Percentiles rank a stretch among this genome's conserved stretches.
Conservation (phyloP, 2,888 invertebrate species). For the Acanthosoma haemorrhoidale region DNA sequence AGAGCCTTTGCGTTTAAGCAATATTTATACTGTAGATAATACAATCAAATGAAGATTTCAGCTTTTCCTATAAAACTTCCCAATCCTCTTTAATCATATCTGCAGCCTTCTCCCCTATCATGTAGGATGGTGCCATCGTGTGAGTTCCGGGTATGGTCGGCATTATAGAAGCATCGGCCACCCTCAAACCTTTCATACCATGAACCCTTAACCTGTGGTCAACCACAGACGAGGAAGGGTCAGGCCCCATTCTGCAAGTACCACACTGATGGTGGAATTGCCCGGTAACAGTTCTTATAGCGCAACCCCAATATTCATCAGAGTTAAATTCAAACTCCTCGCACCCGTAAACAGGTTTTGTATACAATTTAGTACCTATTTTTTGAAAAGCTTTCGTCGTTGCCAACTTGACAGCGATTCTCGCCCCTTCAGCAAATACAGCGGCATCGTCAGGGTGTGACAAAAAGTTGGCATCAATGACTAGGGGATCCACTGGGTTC, state of each 20-base stretch:
- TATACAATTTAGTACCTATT: conserved; percentile 52
- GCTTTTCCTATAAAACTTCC: conserved; percentile 57
- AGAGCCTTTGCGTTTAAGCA: no score
- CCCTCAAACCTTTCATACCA: conserved; percentile 48
- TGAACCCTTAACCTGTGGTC: conserved; percentile 47
- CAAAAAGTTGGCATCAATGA: conserved; percentile 78
- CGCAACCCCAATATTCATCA: conserved; percentile 69
- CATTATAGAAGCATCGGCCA: conserved; percentile 55
- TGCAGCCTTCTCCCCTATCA: conserved; percentile 56
- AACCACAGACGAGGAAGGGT: conserved; percentile 41
- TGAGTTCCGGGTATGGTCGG: conserved; percentile 54
- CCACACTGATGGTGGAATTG: conserved; percentile 62
- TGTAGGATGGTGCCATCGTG: conserved; percentile 53
- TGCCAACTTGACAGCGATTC: conserved; percentile 53
- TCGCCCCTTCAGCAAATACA: conserved; percentile 59
- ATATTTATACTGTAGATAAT: no score
- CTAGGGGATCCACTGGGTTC: conserved; percentile 58
- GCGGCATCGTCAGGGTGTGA: conserved; percentile 56
- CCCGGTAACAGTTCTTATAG: conserved; percentile 62
- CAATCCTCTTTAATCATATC: conserved; percentile 47
- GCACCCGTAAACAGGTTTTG: conserved; percentile 63
- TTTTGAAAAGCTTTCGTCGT: conserved; percentile 52
- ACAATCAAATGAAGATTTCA: no score
- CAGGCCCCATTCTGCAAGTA: conserved; percentile 43
- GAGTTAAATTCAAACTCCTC: conserved; percentile 56